Conservation (phyloP, 1,140 invertebrate genomes). For the Euura lappo region DNA sequence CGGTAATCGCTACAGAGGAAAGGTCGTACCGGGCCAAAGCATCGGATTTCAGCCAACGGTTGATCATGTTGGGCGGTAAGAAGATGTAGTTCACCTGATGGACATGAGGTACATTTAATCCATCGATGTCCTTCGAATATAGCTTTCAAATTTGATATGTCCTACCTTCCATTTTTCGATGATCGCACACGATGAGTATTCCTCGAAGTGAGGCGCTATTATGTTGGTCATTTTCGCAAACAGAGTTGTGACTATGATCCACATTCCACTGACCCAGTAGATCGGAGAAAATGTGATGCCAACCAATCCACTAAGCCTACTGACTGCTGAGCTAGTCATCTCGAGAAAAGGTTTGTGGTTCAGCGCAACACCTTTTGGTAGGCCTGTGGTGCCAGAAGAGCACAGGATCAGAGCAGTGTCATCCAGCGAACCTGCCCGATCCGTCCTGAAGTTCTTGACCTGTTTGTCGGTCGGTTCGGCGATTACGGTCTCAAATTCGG, state of each 20-base stretch:
- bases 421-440: conserved; percentile 26
- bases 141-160: no score
- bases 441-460: conserved; percentile 32
- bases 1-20: conserved; percentile 28
- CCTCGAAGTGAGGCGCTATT: conserved; percentile 25
- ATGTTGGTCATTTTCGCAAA: conserved; percentile 23
- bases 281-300: background rate
- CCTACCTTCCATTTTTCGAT: conserved; percentile 40
- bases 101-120: background rate
- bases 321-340: background rate
- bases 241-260: conserved; percentile 34
- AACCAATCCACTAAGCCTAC: no score
- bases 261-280: background rate
- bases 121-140: background rate
- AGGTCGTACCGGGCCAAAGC: conserved; percentile 32
- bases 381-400: conserved; percentile 46
- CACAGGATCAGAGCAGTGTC: conserved; percentile 43
- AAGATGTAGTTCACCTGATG: conserved; percentile 27
- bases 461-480: conserved; percentile 23
- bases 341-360: conserved; percentile 28
- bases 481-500: conserved; percentile 33
- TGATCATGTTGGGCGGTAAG: conserved; percentile 33
- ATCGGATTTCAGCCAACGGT: conserved; percentile 30
- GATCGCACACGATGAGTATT: conserved; percentile 26
- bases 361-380: conserved; percentile 45